These are phyloP conservation scores for Ibidorhyncha struthersii DNA, from an alignment of 2,113 vertebrate genomes.

Conservation along the genomic window DNA sequence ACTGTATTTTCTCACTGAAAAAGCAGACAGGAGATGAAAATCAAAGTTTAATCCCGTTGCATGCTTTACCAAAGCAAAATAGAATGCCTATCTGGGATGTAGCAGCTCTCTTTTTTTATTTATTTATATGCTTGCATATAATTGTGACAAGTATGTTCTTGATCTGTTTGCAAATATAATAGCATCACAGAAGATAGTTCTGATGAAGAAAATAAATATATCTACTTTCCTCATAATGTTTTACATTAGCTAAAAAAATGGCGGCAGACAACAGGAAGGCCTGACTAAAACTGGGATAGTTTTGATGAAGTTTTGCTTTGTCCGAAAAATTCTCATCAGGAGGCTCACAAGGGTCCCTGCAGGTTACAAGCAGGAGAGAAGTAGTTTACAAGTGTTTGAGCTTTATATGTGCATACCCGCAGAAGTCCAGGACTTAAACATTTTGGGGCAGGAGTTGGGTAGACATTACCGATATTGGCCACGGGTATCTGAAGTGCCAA, in stretches of 20 bases:
- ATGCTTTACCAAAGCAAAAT: background rate
- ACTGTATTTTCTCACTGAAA: conserved; percentile 20
- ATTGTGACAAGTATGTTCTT: background rate
- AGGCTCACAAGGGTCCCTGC: background rate
- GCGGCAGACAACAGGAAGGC: background rate
- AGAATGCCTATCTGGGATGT: background rate
- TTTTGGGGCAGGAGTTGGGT: background rate
- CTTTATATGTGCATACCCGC: background rate
- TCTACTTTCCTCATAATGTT: background rate
- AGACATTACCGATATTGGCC: background rate
- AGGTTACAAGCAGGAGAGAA: background rate
- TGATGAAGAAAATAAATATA: background rate
- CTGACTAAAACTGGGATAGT: background rate
- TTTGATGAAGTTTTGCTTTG: background rate
- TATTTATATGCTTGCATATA: background rate
- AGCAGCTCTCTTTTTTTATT: conserved; percentile 3
- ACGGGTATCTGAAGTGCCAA: background rate
- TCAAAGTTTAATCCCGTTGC: background rate
- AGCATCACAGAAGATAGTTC: background rate
- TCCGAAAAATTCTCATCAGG: background rate
- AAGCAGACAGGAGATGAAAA: conserved; percentile 19
- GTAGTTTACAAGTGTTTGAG: background rate
- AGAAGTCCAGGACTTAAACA: background rate
- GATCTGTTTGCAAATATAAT: background rate
- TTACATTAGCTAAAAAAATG: background rate